Percentiles rank a stretch among this genome's conserved stretches.
phyloP scores from a whole-genome alignment of 2,888 invertebrate genomes.

The Lithodes maja region DNA sequence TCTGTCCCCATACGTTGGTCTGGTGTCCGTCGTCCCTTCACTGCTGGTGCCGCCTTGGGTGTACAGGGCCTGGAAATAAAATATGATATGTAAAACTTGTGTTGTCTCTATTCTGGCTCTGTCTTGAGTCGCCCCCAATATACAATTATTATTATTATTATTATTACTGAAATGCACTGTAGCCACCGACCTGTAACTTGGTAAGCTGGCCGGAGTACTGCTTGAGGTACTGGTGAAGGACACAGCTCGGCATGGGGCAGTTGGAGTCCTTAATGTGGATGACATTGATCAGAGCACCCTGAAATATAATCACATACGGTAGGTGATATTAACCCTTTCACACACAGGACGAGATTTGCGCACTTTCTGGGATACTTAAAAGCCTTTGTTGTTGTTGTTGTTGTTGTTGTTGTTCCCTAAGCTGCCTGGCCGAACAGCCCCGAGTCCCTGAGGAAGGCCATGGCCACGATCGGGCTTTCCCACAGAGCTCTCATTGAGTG shows the following conservation, averaged over 20 bases:
- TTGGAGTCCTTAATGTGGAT: slow-evolving; percentile 88
- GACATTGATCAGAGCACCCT: slow-evolving; percentile 88
- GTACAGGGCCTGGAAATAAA: slow-evolving; percentile 43
- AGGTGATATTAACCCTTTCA: too few species aligned
- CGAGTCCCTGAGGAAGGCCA: too few species aligned
- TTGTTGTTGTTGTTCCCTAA: too few species aligned
- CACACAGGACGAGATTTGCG: too few species aligned
- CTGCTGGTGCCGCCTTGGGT: slow-evolving; percentile 33
- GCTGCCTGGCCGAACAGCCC: too few species aligned
- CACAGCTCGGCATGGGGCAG: slow-evolving; percentile 86
- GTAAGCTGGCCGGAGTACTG: slow-evolving; percentile 51
- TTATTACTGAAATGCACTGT: background rate
- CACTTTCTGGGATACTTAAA: too few species aligned
- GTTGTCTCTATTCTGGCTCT: too few species aligned
- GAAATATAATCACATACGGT: slow-evolving; percentile 69
- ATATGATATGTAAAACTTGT: too few species aligned
- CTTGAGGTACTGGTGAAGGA: slow-evolving; percentile 81
- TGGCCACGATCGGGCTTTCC: too few species aligned
- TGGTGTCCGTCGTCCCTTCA: background rate
- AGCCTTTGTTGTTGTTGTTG: too few species aligned
- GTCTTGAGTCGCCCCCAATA: too few species aligned
- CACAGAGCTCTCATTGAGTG: too few species aligned
- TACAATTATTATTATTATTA: background rate
- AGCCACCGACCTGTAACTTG: slow-evolving; percentile 17
- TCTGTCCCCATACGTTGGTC: background rate